These are phyloP conservation scores for Aphidius ervi DNA, from an alignment of 1,140 invertebrate species.

Conservation along the genomic window DNA sequence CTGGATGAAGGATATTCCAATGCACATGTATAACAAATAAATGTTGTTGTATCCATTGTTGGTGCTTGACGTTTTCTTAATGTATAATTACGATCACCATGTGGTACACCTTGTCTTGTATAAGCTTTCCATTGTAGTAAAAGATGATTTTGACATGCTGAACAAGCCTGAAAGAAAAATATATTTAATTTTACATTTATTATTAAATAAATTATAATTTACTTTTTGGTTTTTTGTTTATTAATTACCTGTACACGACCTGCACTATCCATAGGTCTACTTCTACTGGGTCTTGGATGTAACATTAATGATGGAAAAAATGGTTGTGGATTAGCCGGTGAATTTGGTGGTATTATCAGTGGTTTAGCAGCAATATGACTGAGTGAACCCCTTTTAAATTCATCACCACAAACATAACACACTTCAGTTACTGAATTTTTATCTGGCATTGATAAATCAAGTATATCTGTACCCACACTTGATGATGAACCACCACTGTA, in stretches of 20 bases:
- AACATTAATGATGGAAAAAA: constrained; percentile 82
- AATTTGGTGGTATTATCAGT: constrained; percentile 43
- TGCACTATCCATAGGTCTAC: constrained; percentile 77
- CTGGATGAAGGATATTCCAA: constrained; percentile 70
- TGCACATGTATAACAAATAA: constrained; percentile 86
- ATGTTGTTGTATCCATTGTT: constrained; percentile 65
- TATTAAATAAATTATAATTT: background rate
- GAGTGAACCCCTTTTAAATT: constrained; percentile 74
- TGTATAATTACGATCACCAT: constrained; percentile 73
- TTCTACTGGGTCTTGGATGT: constrained; percentile 76
- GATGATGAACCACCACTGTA: constrained; percentile 45
- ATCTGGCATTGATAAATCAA: constrained; percentile 85
- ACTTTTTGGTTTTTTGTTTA: constrained; percentile 3
- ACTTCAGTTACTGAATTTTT: constrained; percentile 86
- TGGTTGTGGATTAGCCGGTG: constrained; percentile 55
- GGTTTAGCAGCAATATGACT: constrained; percentile 62
- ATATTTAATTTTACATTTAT: background rate
- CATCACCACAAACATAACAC: constrained; percentile 85
- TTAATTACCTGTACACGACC: constrained; percentile 61
- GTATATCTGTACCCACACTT: constrained; percentile 63
- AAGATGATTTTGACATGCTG: constrained; percentile 75
- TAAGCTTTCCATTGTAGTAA: constrained; percentile 75
- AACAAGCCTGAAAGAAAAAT: constrained; percentile 60
- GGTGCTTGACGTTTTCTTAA: constrained; percentile 69
- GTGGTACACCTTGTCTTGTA: constrained; percentile 62